These are phyloP conservation scores for Hippopotamus amphibius DNA, from an alignment of 2,113 vertebrate species.

Conservation along the genomic window DNA sequence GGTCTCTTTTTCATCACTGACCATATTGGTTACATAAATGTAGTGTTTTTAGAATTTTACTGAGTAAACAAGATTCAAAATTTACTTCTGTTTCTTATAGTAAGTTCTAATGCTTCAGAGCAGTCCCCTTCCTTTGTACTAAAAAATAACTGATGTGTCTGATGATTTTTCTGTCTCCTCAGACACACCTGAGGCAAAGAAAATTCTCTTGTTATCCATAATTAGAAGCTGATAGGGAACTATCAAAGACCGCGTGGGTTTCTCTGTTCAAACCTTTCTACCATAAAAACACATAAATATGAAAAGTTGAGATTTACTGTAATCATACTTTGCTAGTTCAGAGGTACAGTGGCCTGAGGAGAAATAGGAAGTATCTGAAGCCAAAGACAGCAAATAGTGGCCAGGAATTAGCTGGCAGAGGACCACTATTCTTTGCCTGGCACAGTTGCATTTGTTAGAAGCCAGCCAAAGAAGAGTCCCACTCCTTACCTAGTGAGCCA, in stretches of 20 bases:
- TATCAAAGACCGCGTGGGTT: not conserved
- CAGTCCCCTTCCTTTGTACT: not conserved
- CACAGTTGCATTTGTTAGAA: not conserved
- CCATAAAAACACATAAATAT: constrained; percentile 41
- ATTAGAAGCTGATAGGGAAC: not conserved
- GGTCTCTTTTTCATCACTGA: not conserved
- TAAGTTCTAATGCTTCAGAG: not conserved
- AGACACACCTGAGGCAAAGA: not conserved
- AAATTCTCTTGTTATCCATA: constrained; percentile 21
- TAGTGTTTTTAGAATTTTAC: not conserved
- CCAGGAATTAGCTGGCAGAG: constrained; percentile 72
- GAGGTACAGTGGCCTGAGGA: constrained; percentile 72
- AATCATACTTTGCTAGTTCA: constrained; percentile 64
- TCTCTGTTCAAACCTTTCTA: constrained; percentile 46
- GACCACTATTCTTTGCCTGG: constrained; percentile 67
- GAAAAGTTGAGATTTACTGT: constrained; percentile 63
- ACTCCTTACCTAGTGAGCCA: constrained; percentile 32
- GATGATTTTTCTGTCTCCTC: constrained; percentile 17
- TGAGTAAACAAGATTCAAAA: not conserved
- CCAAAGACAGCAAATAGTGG: constrained; percentile 68
- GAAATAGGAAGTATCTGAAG: constrained; percentile 65
- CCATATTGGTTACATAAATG: not conserved
- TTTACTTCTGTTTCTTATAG: not conserved
- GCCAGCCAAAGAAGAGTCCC: constrained; percentile 56
- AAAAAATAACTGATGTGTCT: constrained; percentile 17